Conservation (phyloP, 2,797 vertebrate species). For the Arctocebus calabarensis region DNA sequence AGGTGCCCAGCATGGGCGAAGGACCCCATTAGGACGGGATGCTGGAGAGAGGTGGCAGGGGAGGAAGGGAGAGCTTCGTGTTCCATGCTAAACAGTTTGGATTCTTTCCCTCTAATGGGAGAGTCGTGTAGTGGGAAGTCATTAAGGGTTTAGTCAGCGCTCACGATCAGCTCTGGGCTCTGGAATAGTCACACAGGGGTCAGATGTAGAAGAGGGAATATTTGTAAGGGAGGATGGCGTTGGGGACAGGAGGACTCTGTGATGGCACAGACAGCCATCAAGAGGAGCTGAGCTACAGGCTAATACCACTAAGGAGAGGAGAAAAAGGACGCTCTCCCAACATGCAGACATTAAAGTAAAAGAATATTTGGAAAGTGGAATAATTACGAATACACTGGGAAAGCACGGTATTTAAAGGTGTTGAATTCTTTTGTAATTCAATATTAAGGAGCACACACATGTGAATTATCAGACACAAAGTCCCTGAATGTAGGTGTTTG, state of each 20-base stretch:
- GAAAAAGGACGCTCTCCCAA: not conserved
- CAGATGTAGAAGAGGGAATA: not conserved
- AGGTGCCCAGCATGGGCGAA: not conserved
- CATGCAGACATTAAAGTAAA: not conserved
- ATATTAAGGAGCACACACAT: not conserved
- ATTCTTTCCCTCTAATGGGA: not conserved
- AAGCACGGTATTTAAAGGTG: not conserved
- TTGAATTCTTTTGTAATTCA: constrained; percentile 6
- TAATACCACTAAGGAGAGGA: not conserved
- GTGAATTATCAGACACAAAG: not conserved
- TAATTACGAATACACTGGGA: not conserved
- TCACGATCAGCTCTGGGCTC: not conserved
- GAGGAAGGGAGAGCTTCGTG: not conserved
- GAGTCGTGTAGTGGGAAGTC: not conserved
- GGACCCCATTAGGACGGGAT: not conserved
- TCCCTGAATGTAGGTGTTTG: not conserved
- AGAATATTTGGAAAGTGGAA: constrained; percentile 3
- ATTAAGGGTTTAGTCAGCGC: not conserved
- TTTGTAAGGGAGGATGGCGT: not conserved
- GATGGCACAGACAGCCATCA: not conserved
- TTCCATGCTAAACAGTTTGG: not conserved
- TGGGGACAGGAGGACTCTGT: not conserved
- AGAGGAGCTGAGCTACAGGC: not conserved
- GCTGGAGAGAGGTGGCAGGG: not conserved
- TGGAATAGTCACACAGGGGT: not conserved